Base-by-base conservation (phyloP, 2,113 vertebrate species). In the Cyprinodon tularosa region DNA sequence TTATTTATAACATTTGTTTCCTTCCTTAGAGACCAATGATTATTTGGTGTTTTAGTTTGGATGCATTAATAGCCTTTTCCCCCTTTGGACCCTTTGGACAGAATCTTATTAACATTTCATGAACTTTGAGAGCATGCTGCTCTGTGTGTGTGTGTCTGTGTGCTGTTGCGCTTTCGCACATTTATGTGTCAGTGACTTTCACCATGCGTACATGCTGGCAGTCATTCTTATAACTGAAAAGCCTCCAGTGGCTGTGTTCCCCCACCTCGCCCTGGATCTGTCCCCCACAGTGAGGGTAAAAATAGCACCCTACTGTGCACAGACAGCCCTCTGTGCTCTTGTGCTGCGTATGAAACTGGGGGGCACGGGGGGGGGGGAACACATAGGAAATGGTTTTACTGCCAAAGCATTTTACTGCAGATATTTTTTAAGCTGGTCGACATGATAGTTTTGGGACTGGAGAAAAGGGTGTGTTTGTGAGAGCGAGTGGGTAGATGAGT, bases 321-420 rank as follows among this genome's bases (percentile, higher is more conserved):
- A 91, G 77, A 66, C 86, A 72, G 84, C 77, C 79, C 44, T 86
- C 90, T 91, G 90, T 93, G 84, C 82, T 76, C 71, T 71, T 60
- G 81, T 86, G 88, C 74, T 86, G 88, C 71, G 85, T 74, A 80
- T 83, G 90, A 89, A 87, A 89, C 88, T 87, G 84, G 84, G 82
- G 83, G 29, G 50, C 4, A 84, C 47, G 82, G 86, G 89, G 88
- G 90, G 87, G 84, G 82, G 71, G 83, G 37, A 77, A 78, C 78
- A 84, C 88, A 87, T 91, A 91, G 92, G 91, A 93, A 93, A 86
- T 74, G 82, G 69, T 77, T 90, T 84, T 82, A 84, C 88, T 83
- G 84, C 89, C 88, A 81, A 65, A 80, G 74, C 74, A 17, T 62
- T 85, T 85, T 82, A 77, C 85, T 86, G 77, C 81, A 81, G 85